Percentiles rank a stretch among this genome's conserved stretches.
Conservation (phyloP, 2,113 vertebrate species). For the Mirounga angustirostris region DNA sequence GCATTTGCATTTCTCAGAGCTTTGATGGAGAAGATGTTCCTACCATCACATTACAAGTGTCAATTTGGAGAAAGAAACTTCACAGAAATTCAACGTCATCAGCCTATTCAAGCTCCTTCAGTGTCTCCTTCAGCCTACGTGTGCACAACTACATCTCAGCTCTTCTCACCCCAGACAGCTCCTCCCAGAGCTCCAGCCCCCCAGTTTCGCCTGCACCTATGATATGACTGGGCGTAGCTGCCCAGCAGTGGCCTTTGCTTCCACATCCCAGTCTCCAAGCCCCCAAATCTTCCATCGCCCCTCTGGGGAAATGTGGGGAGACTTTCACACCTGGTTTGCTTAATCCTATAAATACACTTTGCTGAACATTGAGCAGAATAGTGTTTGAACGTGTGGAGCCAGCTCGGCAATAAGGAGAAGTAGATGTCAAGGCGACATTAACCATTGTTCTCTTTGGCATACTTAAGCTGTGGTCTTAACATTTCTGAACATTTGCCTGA, state of each 20-base stretch:
- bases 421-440: neutral
- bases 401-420: neutral
- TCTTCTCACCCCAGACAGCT: neutral
- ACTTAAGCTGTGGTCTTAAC: neutral
- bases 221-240: neutral
- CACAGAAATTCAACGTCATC: neutral
- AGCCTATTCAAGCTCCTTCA: neutral
- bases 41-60: conserved; percentile 27
- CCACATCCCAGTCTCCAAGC: neutral
- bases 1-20: conserved; percentile 21
- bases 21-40: neutral
- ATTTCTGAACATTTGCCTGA: neutral
- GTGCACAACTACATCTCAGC: rapidly evolving
- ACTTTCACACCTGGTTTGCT: neutral
- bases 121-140: rapidly evolving
- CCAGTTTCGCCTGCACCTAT: neutral
- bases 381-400: neutral
- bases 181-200: neutral
- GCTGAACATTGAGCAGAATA: neutral
- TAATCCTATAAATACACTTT: neutral
- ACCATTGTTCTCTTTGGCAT: neutral
- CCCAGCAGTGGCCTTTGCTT: neutral
- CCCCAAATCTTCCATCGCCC: neutral
- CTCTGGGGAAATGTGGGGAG: neutral
- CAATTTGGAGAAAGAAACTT: neutral